Base-by-base conservation (phyloP, 2,888 invertebrate species). In the Osmoderma eremita region DNA sequence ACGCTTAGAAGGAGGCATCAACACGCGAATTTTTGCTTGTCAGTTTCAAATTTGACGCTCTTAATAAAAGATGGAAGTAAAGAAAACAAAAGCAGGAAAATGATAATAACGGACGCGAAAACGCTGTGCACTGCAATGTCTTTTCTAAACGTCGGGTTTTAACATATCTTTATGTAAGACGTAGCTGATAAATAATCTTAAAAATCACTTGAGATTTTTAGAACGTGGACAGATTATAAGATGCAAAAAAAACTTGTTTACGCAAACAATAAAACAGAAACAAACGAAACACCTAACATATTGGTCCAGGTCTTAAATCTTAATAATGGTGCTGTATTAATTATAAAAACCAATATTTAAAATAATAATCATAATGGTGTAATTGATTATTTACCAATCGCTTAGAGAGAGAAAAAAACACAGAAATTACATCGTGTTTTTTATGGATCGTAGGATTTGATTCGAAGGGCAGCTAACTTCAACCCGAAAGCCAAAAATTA, bases 251-350 rank as follows among this genome's bases (percentile, higher is more conserved):
- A 38, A 53, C 12, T 70, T 75, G 77, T 77, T 78, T 76, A 78
- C 76, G 73, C 76, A 76, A 72, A 1, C 65, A 73, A 74, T 73
- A 30, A 30, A 5, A 30, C 30, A 3, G 10, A 24, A 30, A 53
- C 38, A 15, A 53, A 53, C 53, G 53, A 30, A 30, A 30, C 2
- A 30, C 30, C 10, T 13, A 76, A 76, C 75, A 76, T 71, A 69
- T 75, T 74, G 76, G 77, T 77, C 76, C 78, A 77, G 72, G 72
- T 72, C 20, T 51, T 18, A 49, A 15, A 50, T 6, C 30, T 6
- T 24, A 18, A 53, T 15, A 53, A 56, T 22, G 42, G 42, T 39
- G 56, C 42, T 56, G 39, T 56, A 38, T 39, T 20, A 8, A 10
- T 51, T 18, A 12, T 39, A 12, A 39, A 39, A 39, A 39, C n/a